Percentiles rank a stretch among this genome's conserved stretches.
Conservation (phyloP, 2,797 vertebrate genomes). For the Melanotaenia pygmaea region DNA sequence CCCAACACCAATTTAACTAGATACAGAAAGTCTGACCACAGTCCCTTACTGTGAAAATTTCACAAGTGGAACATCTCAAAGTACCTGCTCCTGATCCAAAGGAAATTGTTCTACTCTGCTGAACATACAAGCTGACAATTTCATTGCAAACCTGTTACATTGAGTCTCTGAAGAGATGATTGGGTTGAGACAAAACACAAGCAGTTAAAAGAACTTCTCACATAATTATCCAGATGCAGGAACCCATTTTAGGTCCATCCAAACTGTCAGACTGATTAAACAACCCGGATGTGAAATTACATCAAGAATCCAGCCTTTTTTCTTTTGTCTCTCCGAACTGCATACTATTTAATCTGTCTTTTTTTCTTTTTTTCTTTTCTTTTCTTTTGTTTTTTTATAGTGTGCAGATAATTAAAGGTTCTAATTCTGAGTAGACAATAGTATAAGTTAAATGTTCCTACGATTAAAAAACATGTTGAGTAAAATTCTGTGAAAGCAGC, state of each 20-base stretch:
- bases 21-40: conserved; percentile 11
- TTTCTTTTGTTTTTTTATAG: not conserved
- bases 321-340: conserved; percentile 2
- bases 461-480: too few relatives aligned
- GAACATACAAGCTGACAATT: conserved; percentile 51
- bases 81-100: conserved; percentile 28
- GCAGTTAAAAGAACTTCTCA: conserved; percentile 54
- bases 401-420: not conserved
- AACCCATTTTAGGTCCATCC: conserved; percentile 57
- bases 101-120: conserved; percentile 40
- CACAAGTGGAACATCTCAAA: conserved; percentile 33
- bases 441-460: not conserved
- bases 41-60: conserved; percentile 35
- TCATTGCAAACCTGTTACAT: conserved; percentile 58
- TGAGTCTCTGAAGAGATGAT: conserved; percentile 54
- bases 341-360: not conserved
- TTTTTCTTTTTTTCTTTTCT: not conserved
- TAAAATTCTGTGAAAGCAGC: too few relatives aligned
- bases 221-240: conserved; percentile 65
- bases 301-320: conserved; percentile 21
- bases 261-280: conserved; percentile 61
- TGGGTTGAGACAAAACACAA: conserved; percentile 54
- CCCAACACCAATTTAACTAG: conserved; percentile 14
- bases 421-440: not conserved
- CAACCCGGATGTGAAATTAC: conserved; percentile 40